Evolutionary conservation across 2,888 invertebrate genomes (phyloP).

Genomic region (Drosophila melanosoma): DNA sequence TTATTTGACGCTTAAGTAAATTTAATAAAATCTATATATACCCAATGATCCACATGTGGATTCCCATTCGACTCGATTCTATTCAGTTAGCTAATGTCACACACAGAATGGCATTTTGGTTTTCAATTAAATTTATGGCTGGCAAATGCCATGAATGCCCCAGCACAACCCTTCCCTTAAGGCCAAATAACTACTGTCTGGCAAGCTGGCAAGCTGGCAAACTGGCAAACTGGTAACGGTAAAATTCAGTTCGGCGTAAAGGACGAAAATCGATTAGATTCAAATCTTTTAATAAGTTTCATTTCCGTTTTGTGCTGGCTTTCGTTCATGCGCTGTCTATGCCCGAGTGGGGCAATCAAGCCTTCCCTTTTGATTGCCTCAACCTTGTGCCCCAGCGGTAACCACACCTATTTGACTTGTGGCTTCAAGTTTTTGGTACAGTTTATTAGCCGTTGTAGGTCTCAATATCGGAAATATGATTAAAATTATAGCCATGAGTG

Average conservation of each 20-base stretch:
- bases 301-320: conserved; percentile 78
- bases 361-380: conserved; percentile 22
- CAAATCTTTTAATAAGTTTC: conserved; percentile 83
- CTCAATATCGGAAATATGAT: conserved; percentile 65
- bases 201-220: conserved; percentile 18
- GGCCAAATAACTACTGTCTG: conserved; percentile 37
- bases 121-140: conserved; percentile 79
- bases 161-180: conserved; percentile 49
- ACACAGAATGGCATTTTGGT: conserved; percentile 68
- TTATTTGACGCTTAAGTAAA: conserved; percentile 67
- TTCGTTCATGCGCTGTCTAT: conserved; percentile 66
- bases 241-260: conserved; percentile 75
- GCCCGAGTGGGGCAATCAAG: conserved; percentile 30
- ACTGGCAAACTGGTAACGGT: conserved; percentile 31
- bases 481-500: conserved; percentile 54
- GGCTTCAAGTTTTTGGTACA: conserved; percentile 50
- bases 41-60: conserved; percentile 5
- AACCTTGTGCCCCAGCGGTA: conserved; percentile 11
- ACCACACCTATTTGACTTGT: conserved; percentile 69
- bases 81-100: conserved; percentile 39
- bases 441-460: conserved; percentile 67
- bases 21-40: conserved; percentile 59
- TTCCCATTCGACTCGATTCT: conserved; percentile 16
- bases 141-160: conserved; percentile 48
- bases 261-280: conserved; percentile 82